Percentiles rank a stretch among this genome's conserved stretches.
Evolutionary conservation across 2,113 vertebrate species (phyloP).

Genomic region (Sula dactylatra): DNA sequence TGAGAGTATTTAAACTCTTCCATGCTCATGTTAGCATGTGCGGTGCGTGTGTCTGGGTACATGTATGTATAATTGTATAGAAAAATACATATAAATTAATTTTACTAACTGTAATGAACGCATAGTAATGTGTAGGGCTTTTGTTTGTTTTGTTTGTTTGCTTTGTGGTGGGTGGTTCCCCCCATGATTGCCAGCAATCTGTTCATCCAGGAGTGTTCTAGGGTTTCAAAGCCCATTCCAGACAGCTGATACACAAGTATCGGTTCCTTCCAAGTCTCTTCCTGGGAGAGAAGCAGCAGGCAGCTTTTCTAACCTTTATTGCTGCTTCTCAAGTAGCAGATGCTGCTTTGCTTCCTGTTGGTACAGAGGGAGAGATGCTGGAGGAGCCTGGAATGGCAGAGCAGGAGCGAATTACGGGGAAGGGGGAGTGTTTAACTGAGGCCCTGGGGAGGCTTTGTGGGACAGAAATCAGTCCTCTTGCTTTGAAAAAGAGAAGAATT

Average conservation of each 20-base stretch:
- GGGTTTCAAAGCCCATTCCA: neutral
- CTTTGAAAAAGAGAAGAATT: neutral
- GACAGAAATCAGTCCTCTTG: neutral
- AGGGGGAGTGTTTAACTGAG: neutral
- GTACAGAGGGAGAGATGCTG: neutral
- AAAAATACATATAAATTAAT: neutral
- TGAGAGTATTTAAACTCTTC: neutral
- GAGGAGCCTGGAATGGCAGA: neutral
- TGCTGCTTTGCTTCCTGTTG: neutral
- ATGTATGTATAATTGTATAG: neutral
- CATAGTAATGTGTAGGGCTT: neutral
- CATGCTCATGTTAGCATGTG: fast-evolving
- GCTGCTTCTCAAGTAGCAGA: neutral
- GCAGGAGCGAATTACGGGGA: neutral
- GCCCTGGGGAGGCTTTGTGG: neutral
- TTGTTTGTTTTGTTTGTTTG: neutral
- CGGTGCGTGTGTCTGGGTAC: neutral
- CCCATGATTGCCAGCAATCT: neutral
- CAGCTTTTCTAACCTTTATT: neutral
- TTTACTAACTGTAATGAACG: neutral
- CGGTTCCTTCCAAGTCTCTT: neutral
- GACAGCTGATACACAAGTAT: neutral
- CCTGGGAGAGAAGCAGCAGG: neutral
- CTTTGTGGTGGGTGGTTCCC: neutral
- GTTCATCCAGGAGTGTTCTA: neutral